These are phyloP conservation scores for Caenorhabditis doughertyi DNA, from an alignment of 2,888 invertebrate species.

Conservation along the genomic window DNA sequence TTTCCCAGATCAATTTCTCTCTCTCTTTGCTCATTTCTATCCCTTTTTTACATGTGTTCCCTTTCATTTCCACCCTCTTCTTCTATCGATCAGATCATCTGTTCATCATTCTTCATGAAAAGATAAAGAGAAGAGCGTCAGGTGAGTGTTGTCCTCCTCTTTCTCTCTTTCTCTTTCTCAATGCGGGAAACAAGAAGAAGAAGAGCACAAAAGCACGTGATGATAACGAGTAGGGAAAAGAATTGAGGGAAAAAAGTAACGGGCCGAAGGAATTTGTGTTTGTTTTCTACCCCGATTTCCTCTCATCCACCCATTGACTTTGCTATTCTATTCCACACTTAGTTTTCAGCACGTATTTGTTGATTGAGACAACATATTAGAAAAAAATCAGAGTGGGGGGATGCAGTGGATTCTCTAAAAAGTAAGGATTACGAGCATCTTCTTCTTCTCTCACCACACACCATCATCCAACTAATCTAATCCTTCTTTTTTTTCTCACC, in stretches of 20 bases:
- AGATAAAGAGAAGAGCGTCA: constrained; percentile 9
- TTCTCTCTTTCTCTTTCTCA: too few species aligned
- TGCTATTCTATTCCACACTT: neutral
- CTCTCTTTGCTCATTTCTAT: constrained; percentile 14
- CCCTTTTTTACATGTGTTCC: constrained; percentile 36
- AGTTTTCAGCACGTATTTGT: constrained; percentile 16
- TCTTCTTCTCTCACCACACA: neutral
- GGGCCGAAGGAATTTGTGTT: neutral
- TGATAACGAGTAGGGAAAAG: constrained; percentile 23
- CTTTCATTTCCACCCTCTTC: constrained; percentile 20
- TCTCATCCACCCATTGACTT: neutral
- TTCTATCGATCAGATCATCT: constrained; percentile 33
- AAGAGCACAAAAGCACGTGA: constrained; percentile 15
- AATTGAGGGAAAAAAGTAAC: constrained; percentile 26
- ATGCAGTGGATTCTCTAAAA: neutral
- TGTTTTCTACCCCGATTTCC: constrained; percentile 26
- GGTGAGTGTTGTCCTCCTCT: constrained; percentile 19
- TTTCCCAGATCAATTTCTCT: constrained; percentile 17
- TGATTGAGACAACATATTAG: constrained; percentile 14
- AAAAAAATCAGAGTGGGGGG: neutral
- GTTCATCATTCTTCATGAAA: constrained; percentile 18
- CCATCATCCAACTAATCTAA: constrained; percentile 27
- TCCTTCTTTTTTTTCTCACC: constrained; percentile 11
- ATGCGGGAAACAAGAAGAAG: too few species aligned
- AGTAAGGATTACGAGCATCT: constrained; percentile 6